These are phyloP conservation scores for Podarcis muralis DNA, from an alignment of 2,113 vertebrate species.

Conservation along the genomic window DNA sequence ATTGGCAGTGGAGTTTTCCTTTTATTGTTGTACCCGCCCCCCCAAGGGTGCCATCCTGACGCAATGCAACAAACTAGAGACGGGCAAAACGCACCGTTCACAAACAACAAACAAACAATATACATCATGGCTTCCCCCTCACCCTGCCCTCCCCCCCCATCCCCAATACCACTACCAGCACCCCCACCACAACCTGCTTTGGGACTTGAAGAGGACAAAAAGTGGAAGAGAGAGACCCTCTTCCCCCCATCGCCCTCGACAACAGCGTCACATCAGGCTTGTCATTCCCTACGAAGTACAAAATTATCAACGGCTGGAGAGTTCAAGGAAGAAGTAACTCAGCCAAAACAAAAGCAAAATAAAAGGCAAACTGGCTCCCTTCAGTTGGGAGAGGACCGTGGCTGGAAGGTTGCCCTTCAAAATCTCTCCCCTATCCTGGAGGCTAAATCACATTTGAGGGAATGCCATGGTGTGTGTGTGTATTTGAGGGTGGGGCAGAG, in stretches of 20 bases:
- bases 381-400: not conserved
- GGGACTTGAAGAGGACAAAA: slow-evolving; percentile 12
- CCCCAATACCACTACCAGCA: slow-evolving; percentile 14
- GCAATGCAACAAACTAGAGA: slow-evolving; percentile 54
- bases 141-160: slow-evolving; percentile 2
- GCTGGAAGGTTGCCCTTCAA: not conserved
- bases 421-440: not conserved
- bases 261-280: slow-evolving; percentile 11
- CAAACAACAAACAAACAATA: slow-evolving; percentile 38
- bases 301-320: slow-evolving; percentile 48
- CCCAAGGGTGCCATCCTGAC: slow-evolving; percentile 58
- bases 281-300: slow-evolving; percentile 33
- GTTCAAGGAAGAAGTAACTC: slow-evolving; percentile 23
- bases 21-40: slow-evolving; percentile 65
- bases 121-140: slow-evolving; percentile 31
- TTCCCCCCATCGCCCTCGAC: not conserved
- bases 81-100: slow-evolving; percentile 44
- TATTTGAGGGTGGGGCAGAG: not conserved
- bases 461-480: slow-evolving; percentile 21
- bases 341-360: not conserved
- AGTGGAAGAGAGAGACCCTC: not conserved
- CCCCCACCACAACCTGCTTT: not conserved
- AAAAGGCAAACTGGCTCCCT: not conserved
- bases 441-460: slow-evolving; percentile 19
- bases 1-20: slow-evolving; percentile 16